Evolutionary conservation across 1,140 invertebrate species (phyloP).

Genomic region (Solenopsis invicta): DNA sequence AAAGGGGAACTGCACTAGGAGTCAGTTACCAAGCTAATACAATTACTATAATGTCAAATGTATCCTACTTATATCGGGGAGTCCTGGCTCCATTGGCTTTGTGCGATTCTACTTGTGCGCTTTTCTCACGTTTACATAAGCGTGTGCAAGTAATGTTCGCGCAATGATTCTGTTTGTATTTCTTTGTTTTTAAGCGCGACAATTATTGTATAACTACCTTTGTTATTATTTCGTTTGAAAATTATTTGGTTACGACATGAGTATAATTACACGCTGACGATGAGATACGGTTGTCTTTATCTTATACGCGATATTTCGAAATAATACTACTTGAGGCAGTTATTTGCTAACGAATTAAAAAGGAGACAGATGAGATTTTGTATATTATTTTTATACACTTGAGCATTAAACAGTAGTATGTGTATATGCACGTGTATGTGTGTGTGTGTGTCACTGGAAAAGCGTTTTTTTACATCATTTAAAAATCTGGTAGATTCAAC

Average conservation of each 20-base stretch:
- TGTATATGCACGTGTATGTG: background rate
- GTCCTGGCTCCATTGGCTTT: background rate
- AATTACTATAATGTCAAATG: constrained; percentile 23
- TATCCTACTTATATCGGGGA: background rate
- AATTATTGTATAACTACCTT: background rate
- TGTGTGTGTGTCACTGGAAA: no score
- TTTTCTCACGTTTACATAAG: constrained; percentile 16
- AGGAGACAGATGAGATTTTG: background rate
- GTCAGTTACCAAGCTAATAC: constrained; percentile 28
- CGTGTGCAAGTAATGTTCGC: background rate
- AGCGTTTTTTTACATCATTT: no score
- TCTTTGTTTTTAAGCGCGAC: background rate
- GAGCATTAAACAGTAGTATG: background rate
- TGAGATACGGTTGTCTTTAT: background rate
- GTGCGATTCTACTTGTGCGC: background rate
- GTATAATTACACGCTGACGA: constrained; percentile 15
- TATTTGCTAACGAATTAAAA: background rate
- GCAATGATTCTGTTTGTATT: background rate
- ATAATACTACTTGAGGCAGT: background rate
- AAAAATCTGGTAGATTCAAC: no score
- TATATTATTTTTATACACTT: background rate
- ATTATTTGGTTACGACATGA: constrained; percentile 16
- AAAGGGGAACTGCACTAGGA: constrained; percentile 6
- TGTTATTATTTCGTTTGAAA: background rate
- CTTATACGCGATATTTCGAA: constrained; percentile 8